phyloP scores from a whole-genome alignment of 2,797 vertebrate genomes.

The Sebastes itinus region DNA sequence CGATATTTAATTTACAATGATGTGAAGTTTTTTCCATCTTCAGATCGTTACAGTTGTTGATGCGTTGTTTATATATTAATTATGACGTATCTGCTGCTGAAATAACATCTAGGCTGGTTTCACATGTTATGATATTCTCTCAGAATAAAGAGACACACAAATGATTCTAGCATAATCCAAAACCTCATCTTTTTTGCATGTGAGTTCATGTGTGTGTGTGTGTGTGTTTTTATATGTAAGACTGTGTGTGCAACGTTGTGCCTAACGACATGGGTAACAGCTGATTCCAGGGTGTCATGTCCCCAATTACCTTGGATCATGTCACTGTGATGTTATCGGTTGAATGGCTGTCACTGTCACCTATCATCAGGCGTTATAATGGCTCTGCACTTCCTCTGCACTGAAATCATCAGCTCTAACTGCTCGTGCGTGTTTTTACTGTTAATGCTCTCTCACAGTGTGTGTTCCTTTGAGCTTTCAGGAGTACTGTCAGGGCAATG shows the following conservation, averaged over 20 bases:
- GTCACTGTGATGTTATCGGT: slow-evolving; percentile 66
- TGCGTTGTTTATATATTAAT: neutral
- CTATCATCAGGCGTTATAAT: slow-evolving; percentile 22
- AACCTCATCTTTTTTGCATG: neutral
- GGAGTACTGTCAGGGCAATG: no score
- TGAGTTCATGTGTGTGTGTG: neutral
- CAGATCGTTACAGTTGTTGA: neutral
- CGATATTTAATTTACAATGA: neutral
- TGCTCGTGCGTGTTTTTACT: neutral
- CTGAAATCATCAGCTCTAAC: neutral
- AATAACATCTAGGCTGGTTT: neutral
- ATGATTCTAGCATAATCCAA: neutral
- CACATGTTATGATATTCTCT: neutral
- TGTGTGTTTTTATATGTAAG: neutral
- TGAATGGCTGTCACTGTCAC: slow-evolving; percentile 57
- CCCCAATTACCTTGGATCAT: slow-evolving; percentile 68
- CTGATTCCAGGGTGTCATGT: slow-evolving; percentile 62
- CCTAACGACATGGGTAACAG: slow-evolving; percentile 29
- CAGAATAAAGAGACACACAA: neutral
- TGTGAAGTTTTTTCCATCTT: neutral
- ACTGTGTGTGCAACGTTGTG: neutral
- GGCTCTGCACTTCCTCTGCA: neutral
- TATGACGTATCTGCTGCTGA: neutral
- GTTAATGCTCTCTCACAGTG: neutral
- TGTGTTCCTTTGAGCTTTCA: neutral